Evolutionary conservation across 2,888 invertebrate genomes (phyloP), one percentile per base, ranked within the genome.

Genomic region (Apamea monoglypha): DNA sequence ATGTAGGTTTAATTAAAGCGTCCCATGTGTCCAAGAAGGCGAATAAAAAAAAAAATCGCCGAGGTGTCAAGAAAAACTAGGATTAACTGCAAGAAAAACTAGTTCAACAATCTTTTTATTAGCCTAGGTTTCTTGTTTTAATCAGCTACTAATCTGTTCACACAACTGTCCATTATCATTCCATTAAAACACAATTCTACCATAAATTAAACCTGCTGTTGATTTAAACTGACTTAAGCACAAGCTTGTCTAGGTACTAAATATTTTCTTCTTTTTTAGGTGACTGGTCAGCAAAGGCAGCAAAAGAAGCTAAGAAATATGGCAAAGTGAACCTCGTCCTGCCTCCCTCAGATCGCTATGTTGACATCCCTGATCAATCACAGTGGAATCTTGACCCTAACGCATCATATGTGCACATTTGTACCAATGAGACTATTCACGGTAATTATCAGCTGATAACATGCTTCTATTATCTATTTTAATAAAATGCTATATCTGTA

Each of bases 201-300:
- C 7, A n/a, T 36, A n/a, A 56, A 56, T n/a, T n/a, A 6, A 36
- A 70, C 32, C 16, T 32, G 32, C 1, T 70, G 8, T 50, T 29
- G 12, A 29, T 40, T n/a, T 44, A 44, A 56, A 72, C 18, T 73
- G 5, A 32, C 40, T 8, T 18, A n/a, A 21, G 32, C n/a, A 16
- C 21, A 59, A 21, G 50, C 16, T n/a, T 29, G 16, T 40, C 0
- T 36, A 29, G 1, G 0, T 32, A 50, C 10, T 47, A 16, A 63
- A n/a, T 8, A 61, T 50, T 32, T 47, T 32, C 5, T 70, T 40
- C 2, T 50, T 78, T 84, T 85, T 47, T 87, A 98, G 99, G 99
- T 44, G 98, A 98, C 0, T 99, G 99, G 99, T 99, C 99, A 0
- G 97, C 98, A 0, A 99, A 99, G 94, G 99, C 99, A 10, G 99